Evolutionary conservation across 2,113 vertebrate genomes (phyloP), one percentile per base, ranked within the genome.

Genomic region (Capricornis sumatraensis): DNA sequence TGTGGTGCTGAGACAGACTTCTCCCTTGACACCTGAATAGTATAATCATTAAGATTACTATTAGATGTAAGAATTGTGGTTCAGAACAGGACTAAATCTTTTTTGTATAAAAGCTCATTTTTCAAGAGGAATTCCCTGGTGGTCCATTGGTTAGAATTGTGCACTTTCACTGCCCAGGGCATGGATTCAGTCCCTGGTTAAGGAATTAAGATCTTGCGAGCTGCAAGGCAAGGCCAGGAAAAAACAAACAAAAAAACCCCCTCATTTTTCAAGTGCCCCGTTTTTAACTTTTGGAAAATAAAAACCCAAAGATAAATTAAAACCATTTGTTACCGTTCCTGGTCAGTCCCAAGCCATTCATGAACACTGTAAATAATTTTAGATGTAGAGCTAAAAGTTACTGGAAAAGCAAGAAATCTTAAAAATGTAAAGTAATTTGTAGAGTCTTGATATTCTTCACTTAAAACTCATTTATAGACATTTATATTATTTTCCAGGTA

Each of bases 261-360:
- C 45, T 52, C 45, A 33, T 21, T 81, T 79, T 79, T 50, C 45
- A 79, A 79, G 76, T 33, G 43, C 45, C 76, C 16, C 3, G 3
- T 52, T 81, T 81, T 82, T 82, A 33, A 82, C 33, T 82, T 53
- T 50, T 19, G 16, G 47, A 11, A 95, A 95, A 97, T n/a, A 90
- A 36, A 87, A 64, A 76, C 9, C 19, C 19, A 87, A 82, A 71
- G 62, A 19, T 89, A 62, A 85, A n/a, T 91, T 53, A 81, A 93
- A 62, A 76, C 2, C 14, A 74, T 87, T 89, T 19, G 14, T 95
- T 78, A 84, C 74, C 27, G 16, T 94, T 62, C 57, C 76, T 94
- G 83, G 33, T 94, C 21, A 84, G 40, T 91, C 40, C 13, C 28
- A 91, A 67, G 16, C 93, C 36, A 52, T n/a, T 87, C 7, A 36